Evolutionary conservation across 1,140 invertebrate species (phyloP), one percentile per base, ranked within the genome.

Genomic region (Formica selysi): DNA sequence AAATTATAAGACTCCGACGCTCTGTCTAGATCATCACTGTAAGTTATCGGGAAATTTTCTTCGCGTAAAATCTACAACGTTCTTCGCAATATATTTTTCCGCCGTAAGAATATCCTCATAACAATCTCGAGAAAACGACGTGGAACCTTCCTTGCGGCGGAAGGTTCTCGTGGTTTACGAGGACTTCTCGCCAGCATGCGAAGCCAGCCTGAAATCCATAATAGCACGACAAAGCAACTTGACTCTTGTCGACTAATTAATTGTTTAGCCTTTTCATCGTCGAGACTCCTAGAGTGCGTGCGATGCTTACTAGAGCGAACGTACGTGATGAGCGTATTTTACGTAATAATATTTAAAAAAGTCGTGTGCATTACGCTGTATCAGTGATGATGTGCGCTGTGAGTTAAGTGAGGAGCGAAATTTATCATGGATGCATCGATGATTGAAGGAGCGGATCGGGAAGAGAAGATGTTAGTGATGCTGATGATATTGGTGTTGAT

Each of bases 251-350:
- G 89, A 90, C 89, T 90, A 83, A 91, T 91, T 91, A 91, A 87
- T 91, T 91, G 74, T 91, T 80, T 91, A 91, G 89, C 90, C 88
- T 90, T 90, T 90, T 91, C 90, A 91, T 91, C 89, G 89, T 91
- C 89, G 89, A 90, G 80, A 90, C 90, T 90, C 89, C 87, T 91
- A 91, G 90, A 91, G 90, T 90, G 90, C 80, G 89, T 91, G 90
- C 89, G 90, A 87, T 90, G 89, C 87, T 91, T 90, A 76, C 44
- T 81, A 88, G 85, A 76, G 76, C 76, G 89, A 88, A 88, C 84
- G 87, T 88, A 90, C 86, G 90, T 91, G 79, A 80, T 87, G 89
- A 90, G 89, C 86, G 87, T 88, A 88, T 86, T 80, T 80, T 89
- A 89, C 44, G 48, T 89, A 78, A 87, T 22, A 89, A 89, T 86